Percentiles rank a stretch among this genome's conserved stretches.
These are phyloP conservation scores for Neofelis nebulosa DNA, from an alignment of 2,113 vertebrate genomes.

Conservation along the genomic window DNA sequence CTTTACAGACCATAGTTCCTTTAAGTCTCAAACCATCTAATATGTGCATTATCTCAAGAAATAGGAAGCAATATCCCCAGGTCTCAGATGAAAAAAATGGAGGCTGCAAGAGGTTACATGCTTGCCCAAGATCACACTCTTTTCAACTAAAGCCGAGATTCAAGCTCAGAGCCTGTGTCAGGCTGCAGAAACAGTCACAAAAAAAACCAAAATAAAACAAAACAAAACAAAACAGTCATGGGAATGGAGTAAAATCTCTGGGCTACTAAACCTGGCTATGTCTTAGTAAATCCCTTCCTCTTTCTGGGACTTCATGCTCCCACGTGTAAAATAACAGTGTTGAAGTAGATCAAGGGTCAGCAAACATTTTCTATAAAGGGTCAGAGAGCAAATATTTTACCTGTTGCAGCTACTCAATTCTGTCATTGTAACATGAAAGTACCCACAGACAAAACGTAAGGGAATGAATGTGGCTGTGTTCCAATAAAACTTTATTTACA, in stretches of 20 bases:
- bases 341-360: neutral
- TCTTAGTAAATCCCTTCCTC: neutral
- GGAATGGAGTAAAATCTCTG: neutral
- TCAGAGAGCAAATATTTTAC: neutral
- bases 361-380: neutral
- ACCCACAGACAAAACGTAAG: neutral
- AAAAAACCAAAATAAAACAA: neutral
- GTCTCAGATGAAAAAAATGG: neutral
- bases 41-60: neutral
- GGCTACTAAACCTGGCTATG: neutral
- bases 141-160: neutral
- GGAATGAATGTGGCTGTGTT: neutral
- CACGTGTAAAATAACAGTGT: neutral
- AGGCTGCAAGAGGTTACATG: neutral
- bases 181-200: neutral
- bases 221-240: neutral
- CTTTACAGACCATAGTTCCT: neutral
- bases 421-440: neutral
- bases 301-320: neutral
- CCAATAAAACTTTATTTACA: slow-evolving; percentile 50
- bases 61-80: neutral
- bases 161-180: neutral
- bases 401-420: neutral
- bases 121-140: neutral
- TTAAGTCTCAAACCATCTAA: neutral